phyloP scores from a whole-genome alignment of 1,140 invertebrate species.

The Bombyx mandarina region DNA sequence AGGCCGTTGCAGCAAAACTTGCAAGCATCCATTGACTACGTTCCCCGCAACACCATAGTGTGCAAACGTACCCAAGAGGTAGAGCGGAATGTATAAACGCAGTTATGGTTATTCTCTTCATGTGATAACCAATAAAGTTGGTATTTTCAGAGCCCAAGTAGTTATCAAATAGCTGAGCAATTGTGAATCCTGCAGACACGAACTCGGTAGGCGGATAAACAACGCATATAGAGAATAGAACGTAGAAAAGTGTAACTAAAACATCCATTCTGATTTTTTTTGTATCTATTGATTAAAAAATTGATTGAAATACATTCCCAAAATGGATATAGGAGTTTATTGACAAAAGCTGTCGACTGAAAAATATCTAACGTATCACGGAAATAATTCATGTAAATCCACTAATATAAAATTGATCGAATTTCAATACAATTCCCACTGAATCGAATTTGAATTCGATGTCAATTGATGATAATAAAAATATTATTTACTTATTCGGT shows the following conservation, averaged over 20 bases:
- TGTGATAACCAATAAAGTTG: conserved; percentile 81
- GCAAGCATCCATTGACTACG: conserved; percentile 47
- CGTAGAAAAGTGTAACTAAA: conserved; percentile 77
- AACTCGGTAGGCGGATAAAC: conserved; percentile 84
- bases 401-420: too few relatives aligned
- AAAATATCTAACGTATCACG: too few relatives aligned
- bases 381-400: too few relatives aligned
- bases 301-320: conserved; percentile 1
- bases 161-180: conserved; percentile 76
- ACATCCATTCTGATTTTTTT: conserved; percentile 52
- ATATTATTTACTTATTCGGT: too few relatives aligned
- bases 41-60: conserved; percentile 38
- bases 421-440: too few relatives aligned
- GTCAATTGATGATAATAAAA: too few relatives aligned
- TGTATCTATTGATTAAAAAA: background rate
- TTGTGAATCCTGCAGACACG: conserved; percentile 80
- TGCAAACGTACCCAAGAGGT: conserved; percentile 78
- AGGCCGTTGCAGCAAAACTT: conserved; percentile 33
- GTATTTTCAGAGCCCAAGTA: conserved; percentile 79
- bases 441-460: too few relatives aligned
- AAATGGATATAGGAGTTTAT: background rate
- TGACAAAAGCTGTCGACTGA: background rate
- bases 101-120: conserved; percentile 77
- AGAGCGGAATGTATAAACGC: conserved; percentile 78
- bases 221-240: conserved; percentile 77